Evolutionary conservation across 2,888 invertebrate species (phyloP).

Genomic region (Sarcophaga variegata): DNA sequence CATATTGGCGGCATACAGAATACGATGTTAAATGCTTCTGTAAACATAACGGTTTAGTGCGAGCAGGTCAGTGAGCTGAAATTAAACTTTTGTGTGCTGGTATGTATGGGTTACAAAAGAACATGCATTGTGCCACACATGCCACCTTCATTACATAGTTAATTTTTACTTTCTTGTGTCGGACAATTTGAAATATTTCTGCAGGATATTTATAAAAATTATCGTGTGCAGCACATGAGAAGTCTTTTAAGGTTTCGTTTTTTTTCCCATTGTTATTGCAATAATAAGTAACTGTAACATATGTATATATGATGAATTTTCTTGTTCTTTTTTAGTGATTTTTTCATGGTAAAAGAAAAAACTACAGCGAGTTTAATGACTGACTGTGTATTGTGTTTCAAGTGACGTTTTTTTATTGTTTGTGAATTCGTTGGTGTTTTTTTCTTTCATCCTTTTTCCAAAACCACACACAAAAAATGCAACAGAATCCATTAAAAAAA

Average conservation of each 20-base stretch:
- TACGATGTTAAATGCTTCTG: slow-evolving; percentile 17
- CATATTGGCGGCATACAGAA: too few relatives aligned
- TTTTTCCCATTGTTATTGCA: slow-evolving; percentile 15
- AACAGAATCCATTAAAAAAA: slow-evolving; percentile 52
- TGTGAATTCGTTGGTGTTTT: slow-evolving; percentile 19
- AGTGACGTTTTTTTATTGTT: slow-evolving; percentile 53
- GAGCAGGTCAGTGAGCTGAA: slow-evolving; percentile 1
- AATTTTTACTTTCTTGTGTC: neutral
- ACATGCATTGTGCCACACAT: slow-evolving; percentile 12
- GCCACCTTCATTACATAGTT: slow-evolving; percentile 33
- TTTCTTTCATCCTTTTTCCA: neutral
- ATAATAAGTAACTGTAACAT: slow-evolving; percentile 36
- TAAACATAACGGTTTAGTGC: slow-evolving; percentile 45
- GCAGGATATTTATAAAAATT: slow-evolving; percentile 48
- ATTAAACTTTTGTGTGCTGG: neutral
- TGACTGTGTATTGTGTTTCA: neutral
- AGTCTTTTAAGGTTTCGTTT: too few relatives aligned
- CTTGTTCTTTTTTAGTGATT: slow-evolving; percentile 61
- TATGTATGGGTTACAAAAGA: too few relatives aligned
- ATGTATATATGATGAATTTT: neutral
- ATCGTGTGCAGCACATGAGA: slow-evolving; percentile 21
- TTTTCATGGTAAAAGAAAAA: too few relatives aligned
- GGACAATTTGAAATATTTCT: slow-evolving; percentile 41
- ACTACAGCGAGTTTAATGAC: too few relatives aligned
- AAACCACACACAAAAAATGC: slow-evolving; percentile 54